These are phyloP conservation scores for Sepioteuthis lessoniana DNA, from an alignment of 2,888 invertebrate species.

Conservation along the genomic window DNA sequence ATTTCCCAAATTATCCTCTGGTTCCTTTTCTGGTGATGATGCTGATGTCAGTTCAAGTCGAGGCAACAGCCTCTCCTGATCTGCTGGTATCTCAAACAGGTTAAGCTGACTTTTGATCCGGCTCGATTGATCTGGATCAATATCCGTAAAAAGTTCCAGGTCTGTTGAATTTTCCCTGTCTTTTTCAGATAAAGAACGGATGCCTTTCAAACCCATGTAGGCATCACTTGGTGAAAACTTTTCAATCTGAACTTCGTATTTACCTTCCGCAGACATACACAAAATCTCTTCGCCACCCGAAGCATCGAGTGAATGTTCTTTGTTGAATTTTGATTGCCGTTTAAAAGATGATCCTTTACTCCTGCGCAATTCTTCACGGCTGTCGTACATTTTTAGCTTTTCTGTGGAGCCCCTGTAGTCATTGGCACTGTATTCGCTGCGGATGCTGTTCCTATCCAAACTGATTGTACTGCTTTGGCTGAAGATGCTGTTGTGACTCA, in stretches of 20 bases:
- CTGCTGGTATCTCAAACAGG: not conserved
- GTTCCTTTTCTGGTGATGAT: not conserved
- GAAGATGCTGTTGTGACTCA: conserved; percentile 47
- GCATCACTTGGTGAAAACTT: not conserved
- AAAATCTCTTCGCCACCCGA: not conserved
- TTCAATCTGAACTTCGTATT: not conserved
- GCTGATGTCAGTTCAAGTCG: conserved; percentile 10
- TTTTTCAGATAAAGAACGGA: not conserved
- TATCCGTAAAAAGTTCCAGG: not conserved
- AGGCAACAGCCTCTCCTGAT: not conserved
- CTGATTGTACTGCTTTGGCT: conserved; percentile 44
- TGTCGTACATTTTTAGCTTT: conserved; percentile 39
- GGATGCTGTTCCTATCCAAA: conserved; percentile 40
- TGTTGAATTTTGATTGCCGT: not conserved
- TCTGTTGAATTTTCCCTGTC: not conserved
- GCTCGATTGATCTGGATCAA: not conserved
- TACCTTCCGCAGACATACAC: not conserved
- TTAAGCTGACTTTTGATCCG: not conserved
- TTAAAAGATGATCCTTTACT: not conserved
- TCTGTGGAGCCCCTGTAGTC: conserved; percentile 40
- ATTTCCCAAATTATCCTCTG: not conserved
- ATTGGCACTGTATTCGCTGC: conserved; percentile 15
- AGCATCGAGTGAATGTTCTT: not conserved
- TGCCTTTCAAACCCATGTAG: not conserved
- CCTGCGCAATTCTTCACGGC: conserved; percentile 37